Evolutionary conservation across 30 jellyfish, hydroid and myxozoan genomes (phyloP).

Genomic region (Pseudorhiza aurosa): DNA sequence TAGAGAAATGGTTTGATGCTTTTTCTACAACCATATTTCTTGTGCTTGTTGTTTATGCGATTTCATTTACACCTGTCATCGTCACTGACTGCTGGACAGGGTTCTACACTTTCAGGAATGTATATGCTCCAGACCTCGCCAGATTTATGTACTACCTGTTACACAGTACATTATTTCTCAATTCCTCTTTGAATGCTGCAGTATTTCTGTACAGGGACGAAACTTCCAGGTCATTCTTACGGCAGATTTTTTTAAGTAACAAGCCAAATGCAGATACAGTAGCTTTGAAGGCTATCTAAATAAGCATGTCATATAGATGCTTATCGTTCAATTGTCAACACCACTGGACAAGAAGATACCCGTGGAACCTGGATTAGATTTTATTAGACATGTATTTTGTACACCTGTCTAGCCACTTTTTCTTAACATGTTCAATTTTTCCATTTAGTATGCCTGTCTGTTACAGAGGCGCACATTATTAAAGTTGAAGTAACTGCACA

Average conservation of each 20-base stretch:
- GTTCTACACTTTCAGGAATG: conserved; percentile 22
- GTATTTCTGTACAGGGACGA: conserved; percentile 15
- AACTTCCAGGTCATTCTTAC: not conserved
- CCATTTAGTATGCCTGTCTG: no score
- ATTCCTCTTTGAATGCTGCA: conserved; percentile 15
- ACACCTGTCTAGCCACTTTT: no score
- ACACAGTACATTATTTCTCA: conserved; percentile 15
- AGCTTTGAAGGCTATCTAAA: no score
- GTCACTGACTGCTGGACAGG: conserved; percentile 36
- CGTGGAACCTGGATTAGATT: no score
- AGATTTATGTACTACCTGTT: conserved; percentile 2
- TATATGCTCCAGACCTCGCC: conserved; percentile 6
- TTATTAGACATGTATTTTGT: no score
- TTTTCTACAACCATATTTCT: conserved; percentile 7
- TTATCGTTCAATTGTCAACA: no score
- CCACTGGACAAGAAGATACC: no score
- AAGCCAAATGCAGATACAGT: no score
- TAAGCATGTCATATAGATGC: no score
- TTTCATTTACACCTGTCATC: not conserved
- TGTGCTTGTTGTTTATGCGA: conserved; percentile 14
- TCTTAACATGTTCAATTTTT: no score
- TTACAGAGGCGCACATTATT: no score
- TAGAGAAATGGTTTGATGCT: conserved; percentile 3
- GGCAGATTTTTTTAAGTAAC: not conserved
- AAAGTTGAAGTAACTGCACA: no score